These are phyloP conservation scores for Proales similis DNA, from an alignment of 1,140 invertebrate genomes.

Conservation along the genomic window DNA sequence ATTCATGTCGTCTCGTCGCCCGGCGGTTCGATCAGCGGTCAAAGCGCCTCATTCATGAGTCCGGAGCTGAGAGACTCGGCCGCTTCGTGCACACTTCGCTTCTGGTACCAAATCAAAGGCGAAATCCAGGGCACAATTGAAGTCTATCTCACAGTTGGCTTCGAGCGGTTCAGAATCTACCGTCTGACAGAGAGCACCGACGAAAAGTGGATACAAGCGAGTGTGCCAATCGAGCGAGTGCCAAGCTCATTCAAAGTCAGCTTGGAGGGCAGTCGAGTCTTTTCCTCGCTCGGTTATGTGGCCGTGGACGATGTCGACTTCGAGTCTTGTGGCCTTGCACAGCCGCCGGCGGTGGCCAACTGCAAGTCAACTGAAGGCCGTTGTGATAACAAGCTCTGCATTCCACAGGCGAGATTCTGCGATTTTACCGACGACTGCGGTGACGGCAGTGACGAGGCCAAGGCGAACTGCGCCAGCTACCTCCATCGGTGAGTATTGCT, in stretches of 20 bases:
- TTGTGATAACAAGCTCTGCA: background rate
- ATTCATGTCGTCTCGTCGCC: background rate
- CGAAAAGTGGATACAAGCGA: too few relatives aligned
- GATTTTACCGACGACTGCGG: background rate
- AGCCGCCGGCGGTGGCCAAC: slow-evolving; percentile 1
- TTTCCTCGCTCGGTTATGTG: too few relatives aligned
- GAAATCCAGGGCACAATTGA: too few relatives aligned
- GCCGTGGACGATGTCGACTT: too few relatives aligned
- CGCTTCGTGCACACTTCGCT: background rate
- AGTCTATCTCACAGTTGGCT: too few relatives aligned
- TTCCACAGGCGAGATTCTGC: background rate
- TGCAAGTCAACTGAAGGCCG: too few relatives aligned
- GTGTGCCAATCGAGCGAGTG: too few relatives aligned
- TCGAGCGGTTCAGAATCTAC: too few relatives aligned
- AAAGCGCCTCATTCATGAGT: background rate
- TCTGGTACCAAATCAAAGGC: background rate
- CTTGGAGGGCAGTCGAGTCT: too few relatives aligned
- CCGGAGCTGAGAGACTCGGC: background rate
- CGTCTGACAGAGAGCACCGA: too few relatives aligned
- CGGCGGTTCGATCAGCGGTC: background rate
- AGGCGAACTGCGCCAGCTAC: slow-evolving; percentile 9
- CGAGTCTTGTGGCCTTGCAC: slow-evolving; percentile 16
- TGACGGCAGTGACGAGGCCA: slow-evolving; percentile 2
- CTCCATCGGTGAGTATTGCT: too few relatives aligned
- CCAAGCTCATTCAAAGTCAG: too few relatives aligned